A percentile compares a stretch with the other conserved stretches of the same genome.
These are phyloP conservation scores for Litocranius walleri DNA, from an alignment of 2,113 vertebrate species.

Conservation along the genomic window DNA sequence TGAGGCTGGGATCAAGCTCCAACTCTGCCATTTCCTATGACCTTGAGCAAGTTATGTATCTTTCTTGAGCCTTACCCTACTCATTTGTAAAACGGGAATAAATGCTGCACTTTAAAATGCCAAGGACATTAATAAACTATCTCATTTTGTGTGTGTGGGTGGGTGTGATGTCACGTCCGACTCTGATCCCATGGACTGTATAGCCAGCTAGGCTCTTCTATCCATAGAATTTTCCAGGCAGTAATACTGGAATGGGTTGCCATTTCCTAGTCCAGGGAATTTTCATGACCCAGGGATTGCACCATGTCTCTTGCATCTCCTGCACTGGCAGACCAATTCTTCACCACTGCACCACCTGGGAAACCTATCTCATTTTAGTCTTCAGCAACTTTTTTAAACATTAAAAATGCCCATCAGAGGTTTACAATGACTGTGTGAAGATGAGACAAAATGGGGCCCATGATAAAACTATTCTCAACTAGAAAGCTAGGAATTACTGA, in stretches of 20 bases:
- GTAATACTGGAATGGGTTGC: background rate
- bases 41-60: background rate
- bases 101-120: background rate
- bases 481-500: background rate
- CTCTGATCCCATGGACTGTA: background rate
- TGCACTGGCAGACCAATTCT: background rate
- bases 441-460: background rate
- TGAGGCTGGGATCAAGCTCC: background rate
- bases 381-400: background rate
- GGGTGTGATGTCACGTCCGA: background rate
- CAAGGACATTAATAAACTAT: background rate
- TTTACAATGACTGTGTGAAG: background rate
- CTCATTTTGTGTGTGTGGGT: background rate
- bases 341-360: background rate
- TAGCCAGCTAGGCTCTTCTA: background rate
- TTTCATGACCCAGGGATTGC: background rate
- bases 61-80: background rate
- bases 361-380: background rate
- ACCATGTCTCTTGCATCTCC: fast-evolving
- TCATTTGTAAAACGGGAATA: background rate
- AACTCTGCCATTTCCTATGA: background rate
- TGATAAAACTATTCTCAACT: background rate
- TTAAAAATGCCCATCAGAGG: background rate
- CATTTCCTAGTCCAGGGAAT: background rate
- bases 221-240: background rate